Conservation (phyloP, 53 echinoderm and acorn worm species). For the Echinarachnius parma region DNA sequence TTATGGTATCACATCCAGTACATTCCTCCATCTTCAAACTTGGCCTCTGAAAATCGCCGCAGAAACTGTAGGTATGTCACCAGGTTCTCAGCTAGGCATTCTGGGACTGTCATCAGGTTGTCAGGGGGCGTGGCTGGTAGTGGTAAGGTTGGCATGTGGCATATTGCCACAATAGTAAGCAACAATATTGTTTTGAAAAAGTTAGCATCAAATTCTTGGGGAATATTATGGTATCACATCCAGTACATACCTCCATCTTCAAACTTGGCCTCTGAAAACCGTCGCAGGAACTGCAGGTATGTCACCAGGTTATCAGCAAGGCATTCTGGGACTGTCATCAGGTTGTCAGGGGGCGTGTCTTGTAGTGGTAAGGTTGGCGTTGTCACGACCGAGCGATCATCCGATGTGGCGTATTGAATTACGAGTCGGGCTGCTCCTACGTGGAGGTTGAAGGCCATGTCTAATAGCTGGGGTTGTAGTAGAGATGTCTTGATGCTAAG, state of each 20-base stretch:
- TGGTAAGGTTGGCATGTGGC: constrained; percentile 64
- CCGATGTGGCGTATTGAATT: constrained; percentile 60
- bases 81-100: constrained; percentile 85
- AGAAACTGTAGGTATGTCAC: constrained; percentile 80
- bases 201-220: too few species aligned
- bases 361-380: constrained; percentile 68
- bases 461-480: constrained; percentile 65
- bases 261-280: constrained; percentile 78
- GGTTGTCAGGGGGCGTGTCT: constrained; percentile 29
- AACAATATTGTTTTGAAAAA: too few species aligned
- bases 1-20: too few species aligned
- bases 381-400: constrained; percentile 40
- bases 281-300: constrained; percentile 75
- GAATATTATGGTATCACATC: too few species aligned
- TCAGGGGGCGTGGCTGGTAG: constrained; percentile 48
- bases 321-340: constrained; percentile 75
- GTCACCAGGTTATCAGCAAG: constrained; percentile 85
- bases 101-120: constrained; percentile 65
- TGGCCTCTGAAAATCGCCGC: constrained; percentile 75
- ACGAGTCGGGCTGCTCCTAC: constrained; percentile 75
- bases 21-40: constrained; percentile 68
- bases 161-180: too few species aligned
- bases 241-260: constrained; percentile 56
- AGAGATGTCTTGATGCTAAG: constrained; percentile 69
- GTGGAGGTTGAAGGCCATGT: constrained; percentile 67